Evolutionary conservation across 2,113 vertebrate species (phyloP), one percentile per base, ranked within the genome.

Genomic region (Halichoerus grypus): DNA sequence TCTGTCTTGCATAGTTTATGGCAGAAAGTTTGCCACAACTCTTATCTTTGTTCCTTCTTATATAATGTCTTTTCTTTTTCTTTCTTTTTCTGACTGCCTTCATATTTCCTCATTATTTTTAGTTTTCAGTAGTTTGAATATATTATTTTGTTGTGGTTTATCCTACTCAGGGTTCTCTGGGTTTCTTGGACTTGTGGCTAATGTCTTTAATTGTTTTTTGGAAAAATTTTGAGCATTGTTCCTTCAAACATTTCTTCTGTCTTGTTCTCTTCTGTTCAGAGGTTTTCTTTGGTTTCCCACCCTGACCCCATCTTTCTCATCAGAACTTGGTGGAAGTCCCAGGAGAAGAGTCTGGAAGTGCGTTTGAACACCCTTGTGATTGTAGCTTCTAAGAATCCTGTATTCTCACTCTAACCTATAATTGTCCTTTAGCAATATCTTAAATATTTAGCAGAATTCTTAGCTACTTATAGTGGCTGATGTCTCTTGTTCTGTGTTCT

Each of bases 91-190:
- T 74, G n/a, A 1, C 53, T 74, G 7, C 61, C 31, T 74, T 90
- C 33, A 84, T 51, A 65, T 87, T 90, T 97, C 49, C 18, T 94
- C 82, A n/a, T 69, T 51, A 36, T 67, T 88, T 92, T 94, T 85
- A 61, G 13, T 83, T 97, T 88, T 87, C n/a, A 91, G 21, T 36
- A 63, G 53, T 85, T 93, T 69, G 49, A 84, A 33, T 80, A 69
- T 81, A 79, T 55, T 12, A 80, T 88, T 85, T 59, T 76, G 9
- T 67, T 81, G 5, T 91, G 91, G 24, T 83, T 87, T 72, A 55
- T 90, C 26, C 33, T 80, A 84, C 33, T 71, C 24, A 76, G 49
- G 14, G 13, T 92, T 86, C 72, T 88, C 22, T 1, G 0, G 26
- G 8, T 91, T 92, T 84, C 36, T 79, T 7, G 14, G 55, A 59